Base-by-base conservation (phyloP, 2,113 vertebrate genomes). In the Rhinoptilus africanus region DNA sequence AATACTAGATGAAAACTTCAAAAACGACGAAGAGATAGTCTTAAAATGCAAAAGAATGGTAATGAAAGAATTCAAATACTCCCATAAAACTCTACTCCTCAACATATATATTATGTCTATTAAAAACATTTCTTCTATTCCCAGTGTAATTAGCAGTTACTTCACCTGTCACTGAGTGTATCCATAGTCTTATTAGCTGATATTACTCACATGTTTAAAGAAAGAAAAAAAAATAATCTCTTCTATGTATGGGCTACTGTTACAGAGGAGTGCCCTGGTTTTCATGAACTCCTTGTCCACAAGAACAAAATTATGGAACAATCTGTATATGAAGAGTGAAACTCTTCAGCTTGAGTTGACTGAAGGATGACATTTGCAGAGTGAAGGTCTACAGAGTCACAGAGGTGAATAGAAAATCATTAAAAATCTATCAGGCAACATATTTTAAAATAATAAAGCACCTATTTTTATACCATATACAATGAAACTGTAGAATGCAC, bases 241-340 rank as follows among this genome's bases (percentile, higher is more conserved):
- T 22, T 60, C 53, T 43, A 45, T 47, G 13, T 51, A 8, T 72
- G 28, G 5, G 8, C 14, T 71, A 35, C 35, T 26, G 35, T 24
- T 39, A 28, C 8, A 23, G 12, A 28, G 19, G 9, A 4, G 3
- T 2, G 0, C 3, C 39, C 79, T n/a, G n/a, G 4, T 12, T 71
- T 62, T 78, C 45, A 51, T 11, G 13, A 68, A 43, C 14, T 45
- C 7, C 26, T 26, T 12, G 20, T 35, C 14, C 45, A 51, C 35
- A 63, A 54, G 32, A 59, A 35, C 6, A 54, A 14, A 63, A 35
- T 59, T 54, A 37, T 22, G 27, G 12, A 69, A 43, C 9, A 27
- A 14, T 53, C 11, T 45, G 6, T 43, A 17, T 60, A 26, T 7
- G 26, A 51, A 60, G 34, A 75, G 10, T 66, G 12, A 48, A 57